Evolutionary conservation across 2,113 vertebrate species (phyloP).

Genomic region (Ursus arctos): DNA sequence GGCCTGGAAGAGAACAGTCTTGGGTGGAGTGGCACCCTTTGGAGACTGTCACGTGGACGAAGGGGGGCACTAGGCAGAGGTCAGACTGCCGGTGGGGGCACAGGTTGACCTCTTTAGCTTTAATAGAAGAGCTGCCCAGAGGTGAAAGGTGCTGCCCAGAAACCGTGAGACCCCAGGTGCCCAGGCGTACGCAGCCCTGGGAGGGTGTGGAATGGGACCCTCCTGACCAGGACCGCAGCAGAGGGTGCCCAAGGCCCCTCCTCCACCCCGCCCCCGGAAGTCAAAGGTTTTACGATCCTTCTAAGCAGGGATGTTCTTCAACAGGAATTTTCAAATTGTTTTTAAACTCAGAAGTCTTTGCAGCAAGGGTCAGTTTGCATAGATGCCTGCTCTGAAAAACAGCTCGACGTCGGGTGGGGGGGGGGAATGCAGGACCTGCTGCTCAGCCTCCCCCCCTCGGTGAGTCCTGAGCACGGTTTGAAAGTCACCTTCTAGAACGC

Average conservation of each 20-base stretch:
- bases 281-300: not conserved
- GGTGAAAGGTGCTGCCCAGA: not conserved
- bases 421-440: not conserved
- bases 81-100: not conserved
- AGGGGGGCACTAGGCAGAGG: not conserved
- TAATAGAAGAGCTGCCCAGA: not conserved
- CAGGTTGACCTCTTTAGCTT: not conserved
- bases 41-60: not conserved
- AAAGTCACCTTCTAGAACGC: not conserved
- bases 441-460: not conserved
- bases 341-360: not conserved
- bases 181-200: accelerated
- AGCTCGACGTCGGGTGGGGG: not conserved
- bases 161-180: not conserved
- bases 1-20: not conserved
- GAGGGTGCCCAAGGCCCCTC: not conserved
- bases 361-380: not conserved
- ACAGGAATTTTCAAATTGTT: not conserved
- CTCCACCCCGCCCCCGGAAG: not conserved
- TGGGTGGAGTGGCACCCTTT: not conserved
- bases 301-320: not conserved
- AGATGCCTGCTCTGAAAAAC: not conserved
- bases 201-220: not conserved
- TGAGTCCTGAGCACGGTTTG: not conserved
- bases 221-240: not conserved